Conservation (phyloP, 1,140 invertebrate species). For the Nautilus pompilius region DNA sequence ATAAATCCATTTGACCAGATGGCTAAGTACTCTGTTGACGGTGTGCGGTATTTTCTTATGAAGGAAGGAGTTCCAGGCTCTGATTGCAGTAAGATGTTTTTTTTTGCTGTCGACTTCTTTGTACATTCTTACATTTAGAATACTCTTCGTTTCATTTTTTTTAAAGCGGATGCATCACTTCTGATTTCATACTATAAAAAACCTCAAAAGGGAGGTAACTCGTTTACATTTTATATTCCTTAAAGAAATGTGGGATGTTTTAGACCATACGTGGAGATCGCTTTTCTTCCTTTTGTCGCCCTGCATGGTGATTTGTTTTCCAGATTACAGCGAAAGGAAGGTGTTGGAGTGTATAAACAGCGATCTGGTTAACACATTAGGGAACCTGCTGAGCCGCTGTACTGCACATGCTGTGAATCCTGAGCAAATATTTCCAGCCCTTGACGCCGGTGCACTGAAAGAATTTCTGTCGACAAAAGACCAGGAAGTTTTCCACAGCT, state of each 20-base stretch:
- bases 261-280: too few relatives aligned
- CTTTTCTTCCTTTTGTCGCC: background rate
- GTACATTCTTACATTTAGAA: too few relatives aligned
- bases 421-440: constrained; percentile 67
- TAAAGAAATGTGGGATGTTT: too few relatives aligned
- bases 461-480: constrained; percentile 54
- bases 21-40: constrained; percentile 63
- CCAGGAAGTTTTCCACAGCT: constrained; percentile 59
- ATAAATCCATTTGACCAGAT: constrained; percentile 71
- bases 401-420: constrained; percentile 77
- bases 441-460: constrained; percentile 55
- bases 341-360: constrained; percentile 77
- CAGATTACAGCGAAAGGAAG: constrained; percentile 84
- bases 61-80: constrained; percentile 78
- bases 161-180: too few relatives aligned
- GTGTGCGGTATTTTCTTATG: constrained; percentile 87
- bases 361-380: constrained; percentile 88
- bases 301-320: constrained; percentile 19
- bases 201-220: too few relatives aligned
- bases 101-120: too few relatives aligned
- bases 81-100: constrained; percentile 73
- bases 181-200: too few relatives aligned
- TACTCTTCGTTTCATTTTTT: too few relatives aligned
- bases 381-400: constrained; percentile 84
- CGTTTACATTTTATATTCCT: too few relatives aligned